Evolutionary conservation across 2,113 vertebrate species (phyloP).

Genomic region (Notothenia coriiceps): DNA sequence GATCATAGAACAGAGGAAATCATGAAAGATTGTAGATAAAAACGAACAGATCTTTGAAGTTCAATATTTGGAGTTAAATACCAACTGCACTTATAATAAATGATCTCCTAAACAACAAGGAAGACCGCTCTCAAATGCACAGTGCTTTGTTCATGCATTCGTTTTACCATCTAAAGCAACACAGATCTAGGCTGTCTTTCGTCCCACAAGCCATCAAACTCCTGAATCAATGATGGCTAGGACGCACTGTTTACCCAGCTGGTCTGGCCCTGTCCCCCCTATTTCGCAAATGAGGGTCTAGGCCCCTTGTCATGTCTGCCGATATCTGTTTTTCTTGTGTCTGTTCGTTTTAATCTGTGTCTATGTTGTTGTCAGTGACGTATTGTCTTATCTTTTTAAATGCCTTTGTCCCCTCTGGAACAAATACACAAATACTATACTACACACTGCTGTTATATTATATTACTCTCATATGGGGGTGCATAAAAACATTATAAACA

Average conservation of each 20-base stretch:
- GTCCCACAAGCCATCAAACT: no score
- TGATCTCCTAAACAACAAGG: constrained; percentile 1
- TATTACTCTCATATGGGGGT: not conserved
- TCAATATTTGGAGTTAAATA: constrained; percentile 14
- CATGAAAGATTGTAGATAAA: not conserved
- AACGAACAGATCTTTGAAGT: constrained; percentile 12
- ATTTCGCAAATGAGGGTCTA: no score
- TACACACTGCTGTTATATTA: not conserved
- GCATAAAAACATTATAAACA: not conserved
- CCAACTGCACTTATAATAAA: constrained; percentile 5
- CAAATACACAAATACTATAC: no score
- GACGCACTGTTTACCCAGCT: no score
- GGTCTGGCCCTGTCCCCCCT: no score
- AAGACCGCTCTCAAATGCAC: constrained; percentile 11
- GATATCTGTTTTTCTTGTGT: no score
- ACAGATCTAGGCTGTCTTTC: not conserved
- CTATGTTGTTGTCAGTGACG: no score
- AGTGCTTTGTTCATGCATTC: constrained; percentile 31
- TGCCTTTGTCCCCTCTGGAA: no score
- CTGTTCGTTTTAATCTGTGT: no score
- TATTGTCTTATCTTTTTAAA: no score
- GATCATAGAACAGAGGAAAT: constrained; percentile 1
- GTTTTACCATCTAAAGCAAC: not conserved
- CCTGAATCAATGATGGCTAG: no score
- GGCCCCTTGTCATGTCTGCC: no score